Base-by-base conservation (phyloP, 2,888 invertebrate genomes). In the Caenorhabditis zanzibari region DNA sequence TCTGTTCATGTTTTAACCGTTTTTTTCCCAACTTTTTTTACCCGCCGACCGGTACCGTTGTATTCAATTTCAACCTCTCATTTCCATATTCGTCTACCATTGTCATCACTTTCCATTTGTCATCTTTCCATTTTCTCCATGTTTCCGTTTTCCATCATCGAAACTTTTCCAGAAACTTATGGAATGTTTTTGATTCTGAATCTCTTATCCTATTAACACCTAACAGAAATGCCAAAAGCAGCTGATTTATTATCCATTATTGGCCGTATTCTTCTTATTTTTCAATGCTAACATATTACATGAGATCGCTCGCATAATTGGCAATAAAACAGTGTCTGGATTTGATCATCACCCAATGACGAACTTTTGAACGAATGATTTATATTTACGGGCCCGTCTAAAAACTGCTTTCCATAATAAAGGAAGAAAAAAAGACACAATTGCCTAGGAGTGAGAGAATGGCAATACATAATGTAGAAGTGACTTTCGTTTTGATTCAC, bases 401-500 rank as follows among this genome's bases (percentile, higher is more conserved):
- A 19, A 38, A 59, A n/a, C 28, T 38, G 28, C 38, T 59, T 59
- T 59, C 26, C 35, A 28, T 26, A 59, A 32, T 6, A 38, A 38
- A 38, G 2, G 12, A 6, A 12, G 12, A 10, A 38, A 38, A 61
- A 61, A 41, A 61, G 61, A 61, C 41, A 63, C 24, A 28, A 41
- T 63, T 63, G 44, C 54, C 26, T 14, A 61, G 16, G 44, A 59
- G 64, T 71, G 69, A 64, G 47, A 79, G 49, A 68, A 54, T 68
- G 69, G 61, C 69, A 44, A 76, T 56, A 59, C 58, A 56, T 49
- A 38, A 56, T 63, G 44, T 66, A 66, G 64, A 56, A 58, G 64
- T 72, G 72, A 66, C 79, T 77, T 71, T 69, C 61, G 79, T 26
- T 79, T 79, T 69, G 64, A 79, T 71, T 79, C 79, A 79, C 64